Evolutionary conservation across 2,797 vertebrate species (phyloP), one percentile per base, ranked within the genome.

Genomic region (Salmo trutta): DNA sequence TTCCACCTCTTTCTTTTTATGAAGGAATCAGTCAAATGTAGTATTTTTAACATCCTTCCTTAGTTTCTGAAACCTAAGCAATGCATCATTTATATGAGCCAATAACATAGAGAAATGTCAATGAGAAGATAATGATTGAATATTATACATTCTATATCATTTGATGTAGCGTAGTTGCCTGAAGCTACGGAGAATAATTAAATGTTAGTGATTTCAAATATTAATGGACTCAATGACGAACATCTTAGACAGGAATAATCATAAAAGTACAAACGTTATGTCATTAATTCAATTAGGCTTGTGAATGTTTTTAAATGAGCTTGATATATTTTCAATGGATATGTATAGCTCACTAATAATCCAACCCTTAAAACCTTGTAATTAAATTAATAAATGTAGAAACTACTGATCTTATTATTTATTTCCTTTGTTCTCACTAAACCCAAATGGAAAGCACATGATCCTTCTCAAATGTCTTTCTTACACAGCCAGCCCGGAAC

Each of bases 381-480:
- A 67, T 29, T 17, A 5, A 53, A 59, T 73, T n/a, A 31, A 70
- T 24, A 6, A 4, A 56, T 56, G 19, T 4, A 33, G 66, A 17
- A 8, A 16, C 3, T 29, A 54, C 29, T 19, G 29, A 31, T 54
- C 71, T 56, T 33, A 27, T 27, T 21, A 5, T 31, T 21, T 3
- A 53, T 54, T 4, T 73, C 3, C 6, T 19, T 54, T 17, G 17
- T 19, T 3, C 71, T 53, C 64, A 75, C 47, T 29, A 53, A 52
- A 68, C 27, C 8, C 51, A 27, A 53, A 68, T 53, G 41, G 17
- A 75, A 51, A 29, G 33, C 67, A 53, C 7, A n/a, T 24, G 27
- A 21, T 76, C 5, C 24, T 52, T 24, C 62, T 69, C 62, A 56
- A 6, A 73, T 19, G 74, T 72, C 47, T 77, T 52, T 52, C 62